These are phyloP conservation scores for Willowsia nigromaculata DNA, from an alignment of 2,888 invertebrate species.

Conservation along the genomic window DNA sequence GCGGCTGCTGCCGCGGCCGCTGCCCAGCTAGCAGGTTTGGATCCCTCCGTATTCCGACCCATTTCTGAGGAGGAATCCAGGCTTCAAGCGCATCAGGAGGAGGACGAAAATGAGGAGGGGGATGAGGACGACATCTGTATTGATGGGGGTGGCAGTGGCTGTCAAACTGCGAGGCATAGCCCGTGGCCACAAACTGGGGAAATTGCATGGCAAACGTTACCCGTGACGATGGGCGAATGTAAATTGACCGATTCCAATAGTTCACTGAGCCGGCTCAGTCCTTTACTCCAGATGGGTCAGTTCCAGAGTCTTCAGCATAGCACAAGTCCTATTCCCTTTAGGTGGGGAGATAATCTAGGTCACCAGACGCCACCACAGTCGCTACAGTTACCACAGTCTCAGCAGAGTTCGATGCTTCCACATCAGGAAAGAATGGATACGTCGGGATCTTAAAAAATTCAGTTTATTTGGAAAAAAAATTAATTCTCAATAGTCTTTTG, in stretches of 20 bases:
- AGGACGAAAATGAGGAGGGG: slow-evolving; percentile 66
- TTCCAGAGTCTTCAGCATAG: slow-evolving; percentile 57
- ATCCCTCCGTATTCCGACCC: slow-evolving; percentile 75
- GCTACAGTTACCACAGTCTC: slow-evolving; percentile 68
- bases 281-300: slow-evolving; percentile 72
- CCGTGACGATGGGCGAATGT: slow-evolving; percentile 78
- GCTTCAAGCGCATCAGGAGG: slow-evolving; percentile 68
- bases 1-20: slow-evolving; percentile 57
- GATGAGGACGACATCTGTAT: slow-evolving; percentile 72
- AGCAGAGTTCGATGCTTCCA: slow-evolving; percentile 42
- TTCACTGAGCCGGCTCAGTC: slow-evolving; percentile 77
- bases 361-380: too few species aligned
- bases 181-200: slow-evolving; percentile 74
- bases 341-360: slow-evolving; percentile 1
- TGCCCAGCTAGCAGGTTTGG: slow-evolving; percentile 70
- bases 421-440: slow-evolving; percentile 76
- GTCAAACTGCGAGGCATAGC: slow-evolving; percentile 67
- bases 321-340: slow-evolving; percentile 58
- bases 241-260: slow-evolving; percentile 78
- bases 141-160: slow-evolving; percentile 66
- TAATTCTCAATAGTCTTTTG: not conserved
- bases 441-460: slow-evolving; percentile 67
- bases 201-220: slow-evolving; percentile 75
- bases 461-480: not conserved
- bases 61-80: slow-evolving; percentile 73